These are phyloP conservation scores for Parapsyche elsis DNA, from an alignment of 1,140 invertebrate genomes.

Conservation along the genomic window DNA sequence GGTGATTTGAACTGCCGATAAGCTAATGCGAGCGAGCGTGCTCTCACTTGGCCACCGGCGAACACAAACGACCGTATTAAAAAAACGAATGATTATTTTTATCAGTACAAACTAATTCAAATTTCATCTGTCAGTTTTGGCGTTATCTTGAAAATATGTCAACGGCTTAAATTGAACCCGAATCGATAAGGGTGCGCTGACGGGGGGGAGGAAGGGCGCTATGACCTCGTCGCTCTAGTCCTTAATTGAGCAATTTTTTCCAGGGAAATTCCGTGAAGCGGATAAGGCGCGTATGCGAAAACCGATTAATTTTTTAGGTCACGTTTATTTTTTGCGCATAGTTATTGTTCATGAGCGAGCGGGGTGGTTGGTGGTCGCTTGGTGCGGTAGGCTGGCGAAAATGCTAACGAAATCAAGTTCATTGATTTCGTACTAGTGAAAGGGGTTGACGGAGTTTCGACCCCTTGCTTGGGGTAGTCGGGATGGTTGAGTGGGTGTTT, in stretches of 20 bases:
- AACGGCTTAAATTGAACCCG: too few species aligned
- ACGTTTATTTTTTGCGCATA: constrained; percentile 37
- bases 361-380: too few species aligned
- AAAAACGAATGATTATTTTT: too few species aligned
- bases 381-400: not conserved
- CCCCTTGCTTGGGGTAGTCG: not conserved
- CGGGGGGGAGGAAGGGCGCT: not conserved
- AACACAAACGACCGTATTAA: too few species aligned
- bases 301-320: constrained; percentile 31
- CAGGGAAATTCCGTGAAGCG: not conserved
- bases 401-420: constrained; percentile 47
- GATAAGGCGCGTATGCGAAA: not conserved
- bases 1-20: constrained; percentile 21
- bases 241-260: constrained; percentile 19
- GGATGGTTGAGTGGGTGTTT: not conserved
- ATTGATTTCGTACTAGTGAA: constrained; percentile 45
- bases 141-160: too few species aligned
- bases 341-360: constrained; percentile 10
- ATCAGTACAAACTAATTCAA: too few species aligned
- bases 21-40: constrained; percentile 14
- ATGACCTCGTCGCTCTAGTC: constrained; percentile 9
- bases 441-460: constrained; percentile 31
- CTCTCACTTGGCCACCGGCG: constrained; percentile 10
- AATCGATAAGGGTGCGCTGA: too few species aligned
- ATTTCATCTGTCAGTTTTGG: too few species aligned